Evolutionary conservation across 2,113 vertebrate genomes (phyloP).

Genomic region (Phasianus colchicus): DNA sequence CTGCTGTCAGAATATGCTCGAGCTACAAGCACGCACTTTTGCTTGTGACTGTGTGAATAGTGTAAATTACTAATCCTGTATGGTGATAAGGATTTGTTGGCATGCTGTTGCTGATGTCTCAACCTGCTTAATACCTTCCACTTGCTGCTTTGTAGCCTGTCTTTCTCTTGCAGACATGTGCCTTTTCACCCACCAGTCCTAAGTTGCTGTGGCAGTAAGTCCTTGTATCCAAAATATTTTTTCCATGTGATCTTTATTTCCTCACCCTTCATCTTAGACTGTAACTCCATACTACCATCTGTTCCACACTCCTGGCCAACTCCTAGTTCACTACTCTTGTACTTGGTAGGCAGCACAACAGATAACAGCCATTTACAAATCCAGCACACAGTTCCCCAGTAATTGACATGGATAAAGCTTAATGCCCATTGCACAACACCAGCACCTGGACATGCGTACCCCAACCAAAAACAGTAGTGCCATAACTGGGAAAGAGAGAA

Average conservation of each 20-base stretch:
- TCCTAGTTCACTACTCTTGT: neutral
- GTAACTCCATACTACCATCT: neutral
- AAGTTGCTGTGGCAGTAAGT: neutral
- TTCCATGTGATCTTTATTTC: neutral
- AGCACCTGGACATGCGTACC: fast-evolving
- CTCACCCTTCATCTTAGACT: neutral
- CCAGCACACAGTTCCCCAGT: neutral
- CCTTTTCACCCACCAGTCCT: neutral
- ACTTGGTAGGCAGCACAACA: neutral
- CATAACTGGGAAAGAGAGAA: neutral
- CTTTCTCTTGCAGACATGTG: neutral
- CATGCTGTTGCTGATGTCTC: neutral
- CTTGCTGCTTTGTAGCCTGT: neutral
- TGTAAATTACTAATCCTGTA: neutral
- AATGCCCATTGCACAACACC: neutral
- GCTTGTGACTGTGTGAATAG: neutral
- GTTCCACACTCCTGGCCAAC: neutral
- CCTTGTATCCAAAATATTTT: neutral
- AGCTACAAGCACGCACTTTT: neutral
- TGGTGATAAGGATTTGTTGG: neutral
- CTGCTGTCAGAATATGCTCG: neutral
- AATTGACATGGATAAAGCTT: neutral
- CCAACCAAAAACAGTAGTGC: fast-evolving
- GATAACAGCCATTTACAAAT: neutral
- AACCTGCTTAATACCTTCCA: neutral